Evolutionary conservation across 2,888 invertebrate genomes (phyloP).

Genomic region (Thysanoteuthis rhombus): DNA sequence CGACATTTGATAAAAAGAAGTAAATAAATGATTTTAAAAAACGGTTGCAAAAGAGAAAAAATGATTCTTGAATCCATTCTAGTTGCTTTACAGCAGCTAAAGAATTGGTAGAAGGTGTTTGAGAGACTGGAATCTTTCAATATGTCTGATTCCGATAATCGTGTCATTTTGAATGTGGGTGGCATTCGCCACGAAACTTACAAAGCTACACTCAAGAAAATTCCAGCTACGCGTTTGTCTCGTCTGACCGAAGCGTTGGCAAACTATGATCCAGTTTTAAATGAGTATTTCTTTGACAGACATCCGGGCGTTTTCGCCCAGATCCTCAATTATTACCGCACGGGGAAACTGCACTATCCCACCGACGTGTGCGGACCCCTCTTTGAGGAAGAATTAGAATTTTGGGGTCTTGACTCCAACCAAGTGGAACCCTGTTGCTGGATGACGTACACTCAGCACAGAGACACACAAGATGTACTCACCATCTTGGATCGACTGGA

Average conservation of each 20-base stretch:
- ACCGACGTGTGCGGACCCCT: slow-evolving; percentile 98
- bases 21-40: background rate
- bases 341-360: slow-evolving; percentile 98
- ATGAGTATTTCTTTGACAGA: slow-evolving; percentile 97
- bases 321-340: slow-evolving; percentile 94
- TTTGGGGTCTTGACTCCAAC: slow-evolving; percentile 99
- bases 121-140: slow-evolving; percentile 37
- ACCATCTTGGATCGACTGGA: slow-evolving; percentile 97
- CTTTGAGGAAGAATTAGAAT: slow-evolving; percentile 98
- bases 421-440: slow-evolving; percentile 99
- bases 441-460: slow-evolving; percentile 93
- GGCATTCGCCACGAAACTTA: slow-evolving; percentile 90
- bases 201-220: slow-evolving; percentile 87
- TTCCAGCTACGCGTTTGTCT: slow-evolving; percentile 93
- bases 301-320: slow-evolving; percentile 97
- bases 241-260: slow-evolving; percentile 94
- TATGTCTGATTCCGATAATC: slow-evolving; percentile 77
- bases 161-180: slow-evolving; percentile 97
- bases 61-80: background rate
- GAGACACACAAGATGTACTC: slow-evolving; percentile 97
- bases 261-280: slow-evolving; percentile 98
- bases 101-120: background rate
- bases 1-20: background rate
- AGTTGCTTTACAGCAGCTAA: background rate
- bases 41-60: background rate